A percentile compares a stretch with the other conserved stretches of the same genome.
phyloP scores from a whole-genome alignment of 2,113 vertebrate species.

The Plectropomus leopardus region DNA sequence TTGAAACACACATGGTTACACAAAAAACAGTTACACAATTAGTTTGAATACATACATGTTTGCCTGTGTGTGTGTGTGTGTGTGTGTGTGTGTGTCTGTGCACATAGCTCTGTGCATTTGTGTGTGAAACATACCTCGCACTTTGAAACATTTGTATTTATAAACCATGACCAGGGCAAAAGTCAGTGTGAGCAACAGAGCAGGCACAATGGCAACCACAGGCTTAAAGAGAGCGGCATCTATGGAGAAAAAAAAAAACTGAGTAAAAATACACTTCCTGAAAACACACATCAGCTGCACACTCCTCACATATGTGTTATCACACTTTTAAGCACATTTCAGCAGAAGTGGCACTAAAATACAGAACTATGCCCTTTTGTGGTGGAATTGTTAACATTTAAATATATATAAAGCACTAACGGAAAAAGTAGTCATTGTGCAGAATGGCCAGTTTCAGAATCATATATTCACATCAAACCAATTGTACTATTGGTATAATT shows the following conservation, averaged over 20 bases:
- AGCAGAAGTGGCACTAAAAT: not conserved
- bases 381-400: too few relatives aligned
- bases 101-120: not conserved
- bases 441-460: too few relatives aligned
- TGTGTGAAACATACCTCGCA: constrained; percentile 31
- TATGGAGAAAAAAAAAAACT: not conserved
- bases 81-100: not conserved
- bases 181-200: constrained; percentile 4
- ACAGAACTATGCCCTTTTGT: too few relatives aligned
- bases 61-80: too few relatives aligned
- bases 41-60: not conserved
- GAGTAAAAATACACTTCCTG: not conserved
- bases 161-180: not conserved
- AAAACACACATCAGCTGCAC: constrained; percentile 23
- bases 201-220: not conserved
- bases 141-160: constrained; percentile 17
- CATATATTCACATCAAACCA: too few relatives aligned
- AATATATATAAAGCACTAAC: too few relatives aligned
- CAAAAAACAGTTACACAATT: not conserved
- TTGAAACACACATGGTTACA: constrained; percentile 21
- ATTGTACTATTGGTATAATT: too few relatives aligned
- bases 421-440: too few relatives aligned
- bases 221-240: rapidly evolving
- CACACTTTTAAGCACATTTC: not conserved
- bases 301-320: not conserved